Evolutionary conservation across 2,113 vertebrate genomes (phyloP), one percentile per base, ranked within the genome.

Genomic region (Maccullochella peelii): DNA sequence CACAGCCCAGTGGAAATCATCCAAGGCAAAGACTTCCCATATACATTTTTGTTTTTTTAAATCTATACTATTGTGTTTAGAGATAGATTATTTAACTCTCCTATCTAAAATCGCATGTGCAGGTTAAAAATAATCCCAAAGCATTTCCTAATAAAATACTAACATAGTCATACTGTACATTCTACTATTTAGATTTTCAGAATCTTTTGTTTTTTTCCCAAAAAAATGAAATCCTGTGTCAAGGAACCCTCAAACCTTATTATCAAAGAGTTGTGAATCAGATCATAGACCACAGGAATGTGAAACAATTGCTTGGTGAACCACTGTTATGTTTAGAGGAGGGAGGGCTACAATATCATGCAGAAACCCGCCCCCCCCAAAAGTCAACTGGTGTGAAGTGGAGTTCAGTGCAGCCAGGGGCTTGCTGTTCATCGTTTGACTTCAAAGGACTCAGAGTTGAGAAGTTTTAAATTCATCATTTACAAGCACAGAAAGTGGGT

Each of bases 401-500:
- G 62, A 86, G 76, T 77, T 80, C 70, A 79, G 66, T 25, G 54
- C 47, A 71, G 87, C 86, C 79, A 16, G 57, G 25, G 82, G 85
- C 73, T 82, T 50, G 40, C 74, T 65, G 83, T 38, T 86, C 86
- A 89, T 73, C 52, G 25, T 47, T 70, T 77, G 23, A 90, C 88
- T 92, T 91, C 91, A 90, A 90, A 92, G 59, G 20, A 73, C 54
- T 87, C 27, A 0, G 33, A 90, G 79, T 86, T 88, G 55, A 86
- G 55, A 88, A 73, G 63, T 91, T 89, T 84, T 75, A 66, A 91
- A 83, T 86, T 84, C 62, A 84, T 88, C 66, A 85, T 82, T 85
- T 88, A 75, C 84, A 65, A 86, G 68, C 73, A 79, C 8, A 2
- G 78, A 91, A 94, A 92, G 84, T 93, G 83, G 89, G 91, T 92